These are phyloP conservation scores for Callyntrura guangdongensis DNA, from an alignment of 2,888 invertebrate genomes.

Conservation along the genomic window DNA sequence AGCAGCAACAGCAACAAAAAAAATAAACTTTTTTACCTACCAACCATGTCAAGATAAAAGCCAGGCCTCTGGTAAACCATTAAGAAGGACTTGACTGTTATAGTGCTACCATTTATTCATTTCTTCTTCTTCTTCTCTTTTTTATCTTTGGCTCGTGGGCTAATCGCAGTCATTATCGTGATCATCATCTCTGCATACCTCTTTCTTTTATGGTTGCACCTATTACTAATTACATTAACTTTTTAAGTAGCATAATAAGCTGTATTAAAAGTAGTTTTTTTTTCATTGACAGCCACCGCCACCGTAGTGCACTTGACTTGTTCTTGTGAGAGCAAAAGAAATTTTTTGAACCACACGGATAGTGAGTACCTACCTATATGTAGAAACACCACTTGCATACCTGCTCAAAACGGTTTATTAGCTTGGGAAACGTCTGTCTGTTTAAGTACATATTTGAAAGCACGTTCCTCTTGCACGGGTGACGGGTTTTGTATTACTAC, in stretches of 20 bases:
- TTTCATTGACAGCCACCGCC: not conserved
- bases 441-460: not conserved
- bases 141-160: constrained; percentile 49
- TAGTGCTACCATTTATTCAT: not conserved
- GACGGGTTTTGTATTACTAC: too few relatives aligned
- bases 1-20: too few relatives aligned
- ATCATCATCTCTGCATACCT: constrained; percentile 18
- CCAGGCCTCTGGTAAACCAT: constrained; percentile 9
- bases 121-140: not conserved
- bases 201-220: not conserved
- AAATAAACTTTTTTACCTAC: not conserved
- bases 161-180: constrained; percentile 47
- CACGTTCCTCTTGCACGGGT: not conserved
- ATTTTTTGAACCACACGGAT: too few relatives aligned
- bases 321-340: too few relatives aligned
- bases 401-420: not conserved
- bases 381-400: too few relatives aligned
- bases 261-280: not conserved
- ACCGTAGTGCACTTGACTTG: not conserved
- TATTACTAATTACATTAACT: constrained; percentile 41
- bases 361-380: too few relatives aligned
- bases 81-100: too few relatives aligned
- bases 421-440: not conserved
- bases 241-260: too few relatives aligned
- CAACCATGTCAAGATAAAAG: too few relatives aligned